phyloP scores from a whole-genome alignment of 2,113 vertebrate species.

The Rhabdomys dilectus region DNA sequence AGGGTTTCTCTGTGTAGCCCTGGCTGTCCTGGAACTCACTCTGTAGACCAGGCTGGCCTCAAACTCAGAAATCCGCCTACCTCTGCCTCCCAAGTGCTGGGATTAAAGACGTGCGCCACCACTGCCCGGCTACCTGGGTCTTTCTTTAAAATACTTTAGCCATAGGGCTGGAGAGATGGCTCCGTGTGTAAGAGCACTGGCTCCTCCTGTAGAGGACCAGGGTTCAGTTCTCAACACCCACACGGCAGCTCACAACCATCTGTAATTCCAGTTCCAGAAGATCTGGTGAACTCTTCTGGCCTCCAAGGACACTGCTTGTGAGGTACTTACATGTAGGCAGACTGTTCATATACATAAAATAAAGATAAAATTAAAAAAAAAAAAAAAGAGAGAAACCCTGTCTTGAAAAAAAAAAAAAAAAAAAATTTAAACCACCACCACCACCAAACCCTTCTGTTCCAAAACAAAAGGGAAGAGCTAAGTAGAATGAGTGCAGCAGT shows the following conservation, averaged over 20 bases:
- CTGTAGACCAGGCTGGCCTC: too few species aligned
- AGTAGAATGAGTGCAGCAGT: background rate
- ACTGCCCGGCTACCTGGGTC: background rate
- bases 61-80: too few species aligned
- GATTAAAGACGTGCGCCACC: too few species aligned
- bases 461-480: background rate
- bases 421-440: too few species aligned
- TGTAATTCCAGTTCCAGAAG: background rate
- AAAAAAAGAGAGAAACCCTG: background rate
- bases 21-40: too few species aligned
- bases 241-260: background rate
- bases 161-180: background rate
- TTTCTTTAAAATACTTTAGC: background rate
- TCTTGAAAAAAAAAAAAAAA: background rate
- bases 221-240: background rate
- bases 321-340: background rate
- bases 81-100: too few species aligned
- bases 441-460: background rate
- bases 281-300: background rate
- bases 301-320: background rate
- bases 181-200: background rate
- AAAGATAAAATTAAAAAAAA: background rate
- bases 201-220: background rate
- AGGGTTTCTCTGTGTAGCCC: too few species aligned
- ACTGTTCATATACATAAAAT: background rate